These are phyloP conservation scores for Acanthiza pusilla DNA, from an alignment of 2,797 vertebrate genomes.

Conservation along the genomic window DNA sequence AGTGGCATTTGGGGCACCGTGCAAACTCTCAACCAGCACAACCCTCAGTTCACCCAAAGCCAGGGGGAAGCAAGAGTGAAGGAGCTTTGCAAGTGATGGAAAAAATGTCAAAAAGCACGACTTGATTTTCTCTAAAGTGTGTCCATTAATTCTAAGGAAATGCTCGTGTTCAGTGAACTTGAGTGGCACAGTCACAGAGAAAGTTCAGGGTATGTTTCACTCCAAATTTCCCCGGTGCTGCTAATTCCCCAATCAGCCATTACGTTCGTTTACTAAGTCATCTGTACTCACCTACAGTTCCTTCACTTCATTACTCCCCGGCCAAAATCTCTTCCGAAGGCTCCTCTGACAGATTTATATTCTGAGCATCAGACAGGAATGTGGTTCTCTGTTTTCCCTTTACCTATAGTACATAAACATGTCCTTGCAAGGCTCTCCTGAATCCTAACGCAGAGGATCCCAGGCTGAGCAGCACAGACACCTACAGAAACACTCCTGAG, in stretches of 20 bases:
- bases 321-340: constrained; percentile 72
- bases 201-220: constrained; percentile 39
- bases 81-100: not conserved
- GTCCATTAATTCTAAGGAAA: constrained; percentile 3
- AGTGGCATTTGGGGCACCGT: not conserved
- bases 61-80: not conserved
- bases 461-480: not conserved
- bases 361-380: constrained; percentile 82
- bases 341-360: constrained; percentile 79
- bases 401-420: constrained; percentile 80
- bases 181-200: not conserved
- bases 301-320: constrained; percentile 78
- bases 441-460: not conserved
- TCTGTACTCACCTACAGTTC: constrained; percentile 70
- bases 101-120: not conserved
- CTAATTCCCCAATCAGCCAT: constrained; percentile 73
- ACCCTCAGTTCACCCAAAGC: not conserved
- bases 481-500: not conserved
- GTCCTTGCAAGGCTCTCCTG: constrained; percentile 39
- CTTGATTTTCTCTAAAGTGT: not conserved
- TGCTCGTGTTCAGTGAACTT: not conserved
- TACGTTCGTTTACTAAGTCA: constrained; percentile 70
- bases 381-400: constrained; percentile 78
- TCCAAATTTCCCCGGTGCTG: constrained; percentile 22
- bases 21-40: not conserved